These are phyloP conservation scores for Thunnus albacares DNA, from an alignment of 2,797 vertebrate species.

Conservation along the genomic window DNA sequence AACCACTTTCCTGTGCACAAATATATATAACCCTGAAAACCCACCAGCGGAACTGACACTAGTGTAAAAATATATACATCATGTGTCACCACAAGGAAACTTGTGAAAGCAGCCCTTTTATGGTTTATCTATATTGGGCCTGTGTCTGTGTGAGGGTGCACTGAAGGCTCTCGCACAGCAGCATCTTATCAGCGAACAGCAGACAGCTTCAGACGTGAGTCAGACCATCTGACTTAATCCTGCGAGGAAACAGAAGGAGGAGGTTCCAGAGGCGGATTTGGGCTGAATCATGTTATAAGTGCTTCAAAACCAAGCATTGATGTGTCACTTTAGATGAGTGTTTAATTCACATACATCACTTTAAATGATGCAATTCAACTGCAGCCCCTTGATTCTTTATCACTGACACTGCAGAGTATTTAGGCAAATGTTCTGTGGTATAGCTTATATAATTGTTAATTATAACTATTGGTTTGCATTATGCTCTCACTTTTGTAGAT, in stretches of 20 bases:
- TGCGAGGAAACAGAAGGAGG: slow-evolving; percentile 15
- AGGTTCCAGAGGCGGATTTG: background rate
- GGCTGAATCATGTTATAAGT: slow-evolving; percentile 15
- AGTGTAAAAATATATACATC: slow-evolving; percentile 13
- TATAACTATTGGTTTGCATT: background rate
- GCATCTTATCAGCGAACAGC: slow-evolving; percentile 58
- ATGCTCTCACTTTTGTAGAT: background rate
- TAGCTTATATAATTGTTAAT: background rate
- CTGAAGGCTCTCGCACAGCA: background rate
- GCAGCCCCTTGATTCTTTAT: background rate
- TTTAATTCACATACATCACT: background rate
- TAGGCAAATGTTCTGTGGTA: background rate
- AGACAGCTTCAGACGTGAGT: slow-evolving; percentile 52
- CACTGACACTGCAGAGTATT: too few species aligned
- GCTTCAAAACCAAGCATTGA: background rate
- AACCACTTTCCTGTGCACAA: background rate
- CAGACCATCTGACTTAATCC: slow-evolving; percentile 25
- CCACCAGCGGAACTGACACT: background rate
- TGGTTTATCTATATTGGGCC: slow-evolving; percentile 44
- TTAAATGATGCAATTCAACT: background rate
- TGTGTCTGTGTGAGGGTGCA: slow-evolving; percentile 1
- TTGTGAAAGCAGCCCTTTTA: slow-evolving; percentile 17
- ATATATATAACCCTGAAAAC: background rate
- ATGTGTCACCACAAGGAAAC: slow-evolving; percentile 22
- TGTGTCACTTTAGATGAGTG: background rate